Evolutionary conservation across 2,888 invertebrate species (phyloP).

Genomic region (Tipula vernalis): DNA sequence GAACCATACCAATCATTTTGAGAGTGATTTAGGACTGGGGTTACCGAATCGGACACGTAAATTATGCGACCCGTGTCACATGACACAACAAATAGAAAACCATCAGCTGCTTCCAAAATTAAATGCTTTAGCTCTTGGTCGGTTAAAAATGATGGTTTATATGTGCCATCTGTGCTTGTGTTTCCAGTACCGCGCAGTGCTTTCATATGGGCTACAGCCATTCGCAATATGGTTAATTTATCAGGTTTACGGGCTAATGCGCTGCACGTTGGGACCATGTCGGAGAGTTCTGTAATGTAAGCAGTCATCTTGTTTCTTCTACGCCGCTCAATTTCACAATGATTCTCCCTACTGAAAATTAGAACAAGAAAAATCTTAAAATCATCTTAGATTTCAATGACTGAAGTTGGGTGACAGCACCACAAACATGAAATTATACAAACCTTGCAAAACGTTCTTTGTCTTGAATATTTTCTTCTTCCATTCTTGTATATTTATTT

Average conservation of each 20-base stretch:
- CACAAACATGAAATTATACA: slow-evolving; percentile 25
- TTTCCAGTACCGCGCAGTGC: slow-evolving; percentile 95
- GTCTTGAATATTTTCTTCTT: slow-evolving; percentile 89
- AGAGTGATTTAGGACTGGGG: slow-evolving; percentile 92
- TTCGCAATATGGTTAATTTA: slow-evolving; percentile 95
- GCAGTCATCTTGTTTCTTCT: slow-evolving; percentile 99
- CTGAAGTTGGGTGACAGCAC: neutral
- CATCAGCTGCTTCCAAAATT: slow-evolving; percentile 97
- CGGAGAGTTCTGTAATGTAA: slow-evolving; percentile 97
- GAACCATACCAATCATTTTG: slow-evolving; percentile 98
- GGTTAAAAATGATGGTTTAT: slow-evolving; percentile 96
- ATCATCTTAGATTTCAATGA: neutral
- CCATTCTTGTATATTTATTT: slow-evolving; percentile 43
- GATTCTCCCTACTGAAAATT: slow-evolving; percentile 79
- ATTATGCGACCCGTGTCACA: slow-evolving; percentile 96
- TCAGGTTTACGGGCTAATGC: slow-evolving; percentile 97
- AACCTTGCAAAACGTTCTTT: slow-evolving; percentile 94
- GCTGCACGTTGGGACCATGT: slow-evolving; percentile 99
- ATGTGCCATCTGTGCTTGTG: slow-evolving; percentile 91
- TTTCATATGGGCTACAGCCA: slow-evolving; percentile 99
- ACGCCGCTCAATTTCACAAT: slow-evolving; percentile 97
- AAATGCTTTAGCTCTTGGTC: slow-evolving; percentile 98
- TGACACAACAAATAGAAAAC: slow-evolving; percentile 74
- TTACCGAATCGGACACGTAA: slow-evolving; percentile 97
- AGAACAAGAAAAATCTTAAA: neutral